Base-by-base conservation (phyloP, 2,797 vertebrate species). In the Dallia pectoralis region DNA sequence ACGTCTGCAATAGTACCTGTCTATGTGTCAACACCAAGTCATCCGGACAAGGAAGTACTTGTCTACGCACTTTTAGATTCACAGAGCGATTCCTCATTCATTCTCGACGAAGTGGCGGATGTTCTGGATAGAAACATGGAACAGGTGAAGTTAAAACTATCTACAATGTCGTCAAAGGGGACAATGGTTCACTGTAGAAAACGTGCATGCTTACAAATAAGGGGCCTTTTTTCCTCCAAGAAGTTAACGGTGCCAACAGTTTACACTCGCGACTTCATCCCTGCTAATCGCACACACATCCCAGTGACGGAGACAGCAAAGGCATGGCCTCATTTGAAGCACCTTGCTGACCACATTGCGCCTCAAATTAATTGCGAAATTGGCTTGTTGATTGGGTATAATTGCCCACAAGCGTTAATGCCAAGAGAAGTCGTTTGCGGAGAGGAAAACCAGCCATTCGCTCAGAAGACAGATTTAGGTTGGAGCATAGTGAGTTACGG, bases 81-180 rank as follows among this genome's bases (percentile, higher is more conserved):
- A 29, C 70, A 76, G 44, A 79, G 79, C 14, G 79, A 81, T n/a
- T 59, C 73, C 7, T 69, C 76, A 27, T 81, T 81, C 32, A 76
- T 81, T 70, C 56, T 81, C 14, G 68, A 78, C 0, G 56, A 76
- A 69, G 74, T 78, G 19, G 70, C 73, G 68, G 66, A 73, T 19
- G 59, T n/a, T 67, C 53, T 81, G 15, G 40, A 78, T 53, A 59
- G 14, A 19, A 47, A 69, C 65, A 74, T 33, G 51, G 64, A 72
- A 72, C 69, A 36, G 59, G 69, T 74, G 3, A 77, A 76, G 32
- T 18, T 80, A 19, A 74, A 77, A 61, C 68, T 80, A 29, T 80
- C 72, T 59, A 80, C 70, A 30, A 71, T 79, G 75, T 65, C 61
- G 1, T 66, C 79, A 44, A 72, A 67, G 19, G 25, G 9, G 2